Conservation (phyloP, 2,888 invertebrate genomes). For the Apamea monoglypha region DNA sequence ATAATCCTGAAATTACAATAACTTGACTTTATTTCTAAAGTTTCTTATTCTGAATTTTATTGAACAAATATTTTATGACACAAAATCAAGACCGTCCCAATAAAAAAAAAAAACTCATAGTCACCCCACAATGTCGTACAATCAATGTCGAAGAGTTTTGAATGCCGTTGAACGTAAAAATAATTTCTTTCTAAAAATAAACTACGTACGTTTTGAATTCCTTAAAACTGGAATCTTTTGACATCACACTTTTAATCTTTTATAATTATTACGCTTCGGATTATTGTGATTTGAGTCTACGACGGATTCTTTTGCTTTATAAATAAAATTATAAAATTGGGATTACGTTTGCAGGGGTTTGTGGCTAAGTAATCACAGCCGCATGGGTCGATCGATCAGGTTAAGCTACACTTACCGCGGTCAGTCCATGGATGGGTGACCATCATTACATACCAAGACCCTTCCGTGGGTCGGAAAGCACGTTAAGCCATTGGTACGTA, state of each 20-base stretch:
- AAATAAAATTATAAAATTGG: slow-evolving; percentile 16
- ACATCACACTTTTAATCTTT: slow-evolving; percentile 32
- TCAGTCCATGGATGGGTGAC: too few species aligned
- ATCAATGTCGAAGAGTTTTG: slow-evolving; percentile 46
- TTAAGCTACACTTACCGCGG: too few species aligned
- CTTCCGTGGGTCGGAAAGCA: too few species aligned
- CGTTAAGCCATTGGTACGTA: too few species aligned
- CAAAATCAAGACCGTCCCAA: slow-evolving; percentile 15
- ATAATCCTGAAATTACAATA: too few species aligned
- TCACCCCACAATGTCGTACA: slow-evolving; percentile 38
- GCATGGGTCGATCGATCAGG: too few species aligned
- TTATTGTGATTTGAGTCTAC: slow-evolving; percentile 4
- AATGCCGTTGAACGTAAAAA: slow-evolving; percentile 47
- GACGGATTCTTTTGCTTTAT: slow-evolving; percentile 11
- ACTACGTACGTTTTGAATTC: slow-evolving; percentile 48
- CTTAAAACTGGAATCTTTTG: slow-evolving; percentile 56
- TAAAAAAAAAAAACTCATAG: not conserved
- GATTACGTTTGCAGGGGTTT: not conserved
- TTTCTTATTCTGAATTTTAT: not conserved
- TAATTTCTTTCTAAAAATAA: slow-evolving; percentile 16
- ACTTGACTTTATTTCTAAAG: not conserved
- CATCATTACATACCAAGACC: too few species aligned
- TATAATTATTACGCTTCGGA: slow-evolving; percentile 16
- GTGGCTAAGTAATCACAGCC: too few species aligned
- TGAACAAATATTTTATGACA: not conserved